These are phyloP conservation scores for Catamblyrhynchus diadema DNA, from an alignment of 2,797 vertebrate species.

Conservation along the genomic window DNA sequence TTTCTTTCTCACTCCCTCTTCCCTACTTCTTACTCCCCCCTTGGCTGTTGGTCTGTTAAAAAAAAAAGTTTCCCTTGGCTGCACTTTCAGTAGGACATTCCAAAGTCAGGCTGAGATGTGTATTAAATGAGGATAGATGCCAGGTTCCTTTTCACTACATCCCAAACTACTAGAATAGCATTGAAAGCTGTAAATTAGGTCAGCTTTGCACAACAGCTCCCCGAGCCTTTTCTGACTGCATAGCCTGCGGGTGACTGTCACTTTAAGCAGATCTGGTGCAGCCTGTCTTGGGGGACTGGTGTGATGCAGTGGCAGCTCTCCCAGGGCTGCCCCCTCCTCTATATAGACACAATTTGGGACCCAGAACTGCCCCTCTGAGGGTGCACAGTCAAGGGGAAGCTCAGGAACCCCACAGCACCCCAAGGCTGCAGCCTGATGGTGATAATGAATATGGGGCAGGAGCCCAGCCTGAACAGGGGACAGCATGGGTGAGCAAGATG, in stretches of 20 bases:
- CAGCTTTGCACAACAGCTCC: constrained; percentile 37
- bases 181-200: constrained; percentile 53
- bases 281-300: constrained; percentile 7
- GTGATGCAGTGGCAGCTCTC: neutral
- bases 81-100: constrained; percentile 42
- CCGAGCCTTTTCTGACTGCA: neutral
- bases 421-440: neutral
- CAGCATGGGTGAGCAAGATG: neutral
- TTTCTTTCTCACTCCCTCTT: neutral
- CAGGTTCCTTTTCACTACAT: constrained; percentile 44
- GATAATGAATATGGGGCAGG: neutral
- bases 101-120: constrained; percentile 55
- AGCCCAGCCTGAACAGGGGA: neutral
- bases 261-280: constrained; percentile 56
- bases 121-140: constrained; percentile 66
- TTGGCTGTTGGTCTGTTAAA: constrained; percentile 4
- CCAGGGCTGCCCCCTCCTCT: constrained; percentile 33
- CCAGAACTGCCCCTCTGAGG: neutral
- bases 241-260: neutral
- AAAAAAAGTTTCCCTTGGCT: constrained; percentile 43
- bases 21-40: neutral
- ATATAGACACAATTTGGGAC: neutral
- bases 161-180: constrained; percentile 57
- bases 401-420: neutral
- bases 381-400: neutral